A percentile compares a stretch with the other conserved stretches of the same genome.
phyloP scores from a whole-genome alignment of 2,113 vertebrate species.

The Oxygymnocypris stewartii region DNA sequence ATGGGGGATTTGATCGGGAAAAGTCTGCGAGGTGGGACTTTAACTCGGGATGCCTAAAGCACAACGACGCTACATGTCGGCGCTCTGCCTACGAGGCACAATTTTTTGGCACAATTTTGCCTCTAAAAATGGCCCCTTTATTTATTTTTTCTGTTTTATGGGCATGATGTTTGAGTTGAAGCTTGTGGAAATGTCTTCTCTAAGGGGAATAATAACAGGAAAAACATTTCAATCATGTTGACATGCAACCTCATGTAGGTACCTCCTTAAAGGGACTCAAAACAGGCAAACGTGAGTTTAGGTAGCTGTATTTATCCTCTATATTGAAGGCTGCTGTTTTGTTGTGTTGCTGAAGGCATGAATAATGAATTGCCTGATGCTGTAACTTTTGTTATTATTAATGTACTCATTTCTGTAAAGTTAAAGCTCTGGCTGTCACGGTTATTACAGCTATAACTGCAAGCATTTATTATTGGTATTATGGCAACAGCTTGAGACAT shows the following conservation, averaged over 20 bases:
- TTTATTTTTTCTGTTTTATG: not conserved
- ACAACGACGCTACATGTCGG: not conserved
- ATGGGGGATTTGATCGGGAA: not conserved
- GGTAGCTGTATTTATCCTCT: not conserved
- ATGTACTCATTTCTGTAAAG: slow-evolving; percentile 19
- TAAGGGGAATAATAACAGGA: not conserved
- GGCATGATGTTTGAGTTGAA: not conserved
- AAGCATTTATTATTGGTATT: slow-evolving; percentile 21
- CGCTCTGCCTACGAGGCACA: too few relatives aligned
- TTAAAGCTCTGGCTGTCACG: slow-evolving; percentile 15
- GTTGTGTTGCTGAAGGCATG: not conserved
- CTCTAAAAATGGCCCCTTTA: not conserved
- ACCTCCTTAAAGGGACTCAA: not conserved
- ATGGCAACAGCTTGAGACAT: slow-evolving; percentile 32
- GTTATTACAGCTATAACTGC: slow-evolving; percentile 22
- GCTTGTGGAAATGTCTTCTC: not conserved
- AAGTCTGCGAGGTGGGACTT: not conserved
- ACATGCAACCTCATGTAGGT: not conserved
- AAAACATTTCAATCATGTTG: slow-evolving; percentile 15
- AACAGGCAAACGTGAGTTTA: not conserved
- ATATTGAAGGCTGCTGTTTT: not conserved
- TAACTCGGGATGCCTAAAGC: too few relatives aligned
- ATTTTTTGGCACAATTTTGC: not conserved
- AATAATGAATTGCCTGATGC: slow-evolving; percentile 2
- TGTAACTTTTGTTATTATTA: slow-evolving; percentile 18